A percentile compares a stretch with the other conserved stretches of the same genome.
phyloP scores from a whole-genome alignment of 2,888 invertebrate genomes.

The Dexiosoma caninum region DNA sequence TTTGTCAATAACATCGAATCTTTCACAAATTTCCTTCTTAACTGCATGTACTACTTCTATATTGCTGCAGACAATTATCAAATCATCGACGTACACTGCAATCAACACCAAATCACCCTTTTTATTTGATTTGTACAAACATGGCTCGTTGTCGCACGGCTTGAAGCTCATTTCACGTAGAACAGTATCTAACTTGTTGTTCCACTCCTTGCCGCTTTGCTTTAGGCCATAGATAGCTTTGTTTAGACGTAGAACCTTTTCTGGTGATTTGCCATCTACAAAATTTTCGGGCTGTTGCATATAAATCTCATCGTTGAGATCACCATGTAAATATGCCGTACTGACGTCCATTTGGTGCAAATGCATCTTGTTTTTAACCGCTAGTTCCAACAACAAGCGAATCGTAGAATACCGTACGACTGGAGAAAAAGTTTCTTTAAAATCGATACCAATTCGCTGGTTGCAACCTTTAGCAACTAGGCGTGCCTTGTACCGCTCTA shows the following conservation, averaged over 20 bases:
- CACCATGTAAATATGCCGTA: not conserved
- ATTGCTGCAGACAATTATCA: conserved; percentile 44
- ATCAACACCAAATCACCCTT: too few species aligned
- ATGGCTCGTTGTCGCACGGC: conserved; percentile 52
- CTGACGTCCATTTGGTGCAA: not conserved
- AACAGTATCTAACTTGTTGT: conserved; percentile 23
- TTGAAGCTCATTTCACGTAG: not conserved
- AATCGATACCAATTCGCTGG: not conserved
- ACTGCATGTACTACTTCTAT: not conserved
- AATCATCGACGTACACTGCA: conserved; percentile 52
- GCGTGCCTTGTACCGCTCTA: not conserved
- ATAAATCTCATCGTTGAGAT: not conserved
- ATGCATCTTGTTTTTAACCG: not conserved
- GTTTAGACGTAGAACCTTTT: conserved; percentile 51
- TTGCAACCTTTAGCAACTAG: not conserved
- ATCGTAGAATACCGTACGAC: not conserved
- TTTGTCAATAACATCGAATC: conserved; percentile 8
- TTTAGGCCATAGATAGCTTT: conserved; percentile 66
- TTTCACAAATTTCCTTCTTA: not conserved
- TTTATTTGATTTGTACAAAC: conserved; percentile 41
- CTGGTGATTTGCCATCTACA: conserved; percentile 17
- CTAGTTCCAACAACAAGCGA: not conserved
- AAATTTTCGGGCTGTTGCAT: conserved; percentile 34
- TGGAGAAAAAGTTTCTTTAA: not conserved
- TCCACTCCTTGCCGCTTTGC: conserved; percentile 63